phyloP scores from a whole-genome alignment of 2,797 vertebrate genomes.

The Halcyon smyrnensis region DNA sequence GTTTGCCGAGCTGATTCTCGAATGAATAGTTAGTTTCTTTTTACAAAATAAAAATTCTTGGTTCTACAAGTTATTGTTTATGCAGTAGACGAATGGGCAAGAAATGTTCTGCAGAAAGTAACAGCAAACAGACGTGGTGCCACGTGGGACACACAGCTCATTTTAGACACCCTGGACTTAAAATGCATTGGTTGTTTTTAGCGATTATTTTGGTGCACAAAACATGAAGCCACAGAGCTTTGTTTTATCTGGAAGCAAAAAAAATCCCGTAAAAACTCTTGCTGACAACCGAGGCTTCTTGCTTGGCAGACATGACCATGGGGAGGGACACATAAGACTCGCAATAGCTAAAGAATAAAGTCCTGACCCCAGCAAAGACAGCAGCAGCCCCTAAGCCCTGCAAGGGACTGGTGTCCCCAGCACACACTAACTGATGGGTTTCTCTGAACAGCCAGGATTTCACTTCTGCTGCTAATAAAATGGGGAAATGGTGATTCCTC shows the following conservation, averaged over 20 bases:
- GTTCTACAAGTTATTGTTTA: slow-evolving; percentile 52
- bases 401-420: not conserved
- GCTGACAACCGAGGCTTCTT: accelerated
- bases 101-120: slow-evolving; percentile 7
- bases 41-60: slow-evolving; percentile 27
- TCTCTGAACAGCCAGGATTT: not conserved
- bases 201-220: not conserved
- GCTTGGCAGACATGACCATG: accelerated
- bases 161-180: not conserved
- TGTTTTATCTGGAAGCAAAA: not conserved
- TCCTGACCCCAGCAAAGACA: not conserved
- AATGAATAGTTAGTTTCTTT: slow-evolving; percentile 21
- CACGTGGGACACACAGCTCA: not conserved
- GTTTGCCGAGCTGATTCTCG: slow-evolving; percentile 37
- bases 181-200: not conserved
- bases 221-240: not conserved
- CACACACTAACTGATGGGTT: accelerated
- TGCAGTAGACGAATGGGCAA: slow-evolving; percentile 3
- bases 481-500: not conserved
- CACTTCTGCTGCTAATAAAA: not conserved
- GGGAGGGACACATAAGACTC: not conserved
- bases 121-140: slow-evolving; percentile 26
- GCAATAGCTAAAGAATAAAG: accelerated
- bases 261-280: not conserved
- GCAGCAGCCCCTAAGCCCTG: not conserved